These are phyloP conservation scores for Bicyclus anynana DNA, from an alignment of 1,140 invertebrate species.

Conservation along the genomic window DNA sequence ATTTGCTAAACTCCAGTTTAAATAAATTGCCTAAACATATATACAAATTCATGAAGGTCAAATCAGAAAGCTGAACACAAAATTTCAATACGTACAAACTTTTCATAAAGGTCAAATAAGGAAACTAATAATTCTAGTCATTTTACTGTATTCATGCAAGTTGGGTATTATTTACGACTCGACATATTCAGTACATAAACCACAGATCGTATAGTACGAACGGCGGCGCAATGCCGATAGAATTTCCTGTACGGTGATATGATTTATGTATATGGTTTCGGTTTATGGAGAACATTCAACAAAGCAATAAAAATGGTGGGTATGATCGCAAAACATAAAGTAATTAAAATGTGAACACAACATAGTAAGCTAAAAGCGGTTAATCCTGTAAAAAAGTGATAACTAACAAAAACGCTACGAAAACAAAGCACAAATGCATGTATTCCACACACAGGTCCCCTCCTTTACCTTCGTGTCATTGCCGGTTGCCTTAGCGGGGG, in stretches of 20 bases:
- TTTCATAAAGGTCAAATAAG: slow-evolving; percentile 5
- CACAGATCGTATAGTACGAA: slow-evolving; percentile 17
- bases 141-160: slow-evolving; percentile 14
- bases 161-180: slow-evolving; percentile 19
- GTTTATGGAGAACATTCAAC: slow-evolving; percentile 7
- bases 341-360: slow-evolving; percentile 15
- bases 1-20: too few relatives aligned
- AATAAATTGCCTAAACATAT: too few relatives aligned
- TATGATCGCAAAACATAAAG: not conserved
- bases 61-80: not conserved
- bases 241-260: slow-evolving; percentile 17
- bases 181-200: slow-evolving; percentile 15
- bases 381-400: slow-evolving; percentile 31
- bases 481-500: slow-evolving; percentile 45
- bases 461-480: slow-evolving; percentile 65
- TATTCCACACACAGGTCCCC: slow-evolving; percentile 41
- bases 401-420: slow-evolving; percentile 40
- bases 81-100: not conserved
- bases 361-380: slow-evolving; percentile 32
- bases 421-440: slow-evolving; percentile 46
- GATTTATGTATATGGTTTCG: not conserved
- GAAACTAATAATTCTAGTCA: slow-evolving; percentile 4
- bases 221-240: slow-evolving; percentile 10
- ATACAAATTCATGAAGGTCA: not conserved
- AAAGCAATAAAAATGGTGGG: slow-evolving; percentile 3